Conservation (phyloP, 2,888 invertebrate species). For the Exocentrus adspersus region DNA sequence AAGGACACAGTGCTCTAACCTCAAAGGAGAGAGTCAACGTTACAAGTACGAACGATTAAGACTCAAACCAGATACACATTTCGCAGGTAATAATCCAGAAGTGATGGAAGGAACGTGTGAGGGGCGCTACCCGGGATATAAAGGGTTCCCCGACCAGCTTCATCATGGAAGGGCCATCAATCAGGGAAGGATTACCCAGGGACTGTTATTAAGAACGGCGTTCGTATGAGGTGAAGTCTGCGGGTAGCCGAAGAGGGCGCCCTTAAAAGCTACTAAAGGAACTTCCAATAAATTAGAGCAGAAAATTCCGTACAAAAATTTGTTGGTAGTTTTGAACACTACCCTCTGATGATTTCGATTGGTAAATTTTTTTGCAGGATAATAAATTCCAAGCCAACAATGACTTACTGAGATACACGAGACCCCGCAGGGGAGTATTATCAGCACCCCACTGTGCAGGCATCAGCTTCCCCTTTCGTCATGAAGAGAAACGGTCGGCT, state of each 20-base stretch:
- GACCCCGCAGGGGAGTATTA: not conserved
- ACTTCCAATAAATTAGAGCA: too few relatives aligned
- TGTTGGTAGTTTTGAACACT: too few relatives aligned
- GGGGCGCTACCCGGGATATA: constrained; percentile 8
- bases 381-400: too few relatives aligned
- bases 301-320: too few relatives aligned
- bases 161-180: constrained; percentile 62
- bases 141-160: constrained; percentile 34
- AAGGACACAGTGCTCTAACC: not conserved
- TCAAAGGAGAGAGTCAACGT: too few relatives aligned
- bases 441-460: constrained; percentile 29
- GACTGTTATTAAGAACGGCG: constrained; percentile 63
- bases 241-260: too few relatives aligned
- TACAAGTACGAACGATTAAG: not conserved
- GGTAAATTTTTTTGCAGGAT: too few relatives aligned
- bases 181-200: constrained; percentile 62
- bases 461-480: constrained; percentile 39
- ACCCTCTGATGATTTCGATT: too few relatives aligned
- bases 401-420: not conserved
- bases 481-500: constrained; percentile 54
- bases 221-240: constrained; percentile 59
- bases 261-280: constrained; percentile 59
- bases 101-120: constrained; percentile 17
- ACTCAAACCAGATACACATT: constrained; percentile 3
- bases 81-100: constrained; percentile 12